These are phyloP conservation scores for Pseudococcus viburni DNA, from an alignment of 2,888 invertebrate species.

Conservation along the genomic window DNA sequence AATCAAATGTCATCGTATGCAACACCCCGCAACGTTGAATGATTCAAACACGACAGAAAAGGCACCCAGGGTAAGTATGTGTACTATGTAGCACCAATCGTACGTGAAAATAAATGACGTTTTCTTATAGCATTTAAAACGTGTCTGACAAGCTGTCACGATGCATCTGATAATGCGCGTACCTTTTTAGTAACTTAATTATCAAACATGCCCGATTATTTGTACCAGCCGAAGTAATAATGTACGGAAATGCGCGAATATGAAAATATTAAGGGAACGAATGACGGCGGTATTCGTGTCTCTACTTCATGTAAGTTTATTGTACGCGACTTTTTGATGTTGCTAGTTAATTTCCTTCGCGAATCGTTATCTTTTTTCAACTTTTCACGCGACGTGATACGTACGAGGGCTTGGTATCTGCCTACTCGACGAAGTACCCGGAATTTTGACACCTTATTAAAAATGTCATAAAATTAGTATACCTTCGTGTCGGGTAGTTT, in stretches of 20 bases:
- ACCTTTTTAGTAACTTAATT: slow-evolving; percentile 27
- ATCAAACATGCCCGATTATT: slow-evolving; percentile 31
- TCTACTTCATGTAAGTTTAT: background rate
- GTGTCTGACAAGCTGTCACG: slow-evolving; percentile 27
- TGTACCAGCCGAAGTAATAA: background rate
- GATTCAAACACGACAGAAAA: background rate
- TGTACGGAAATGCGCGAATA: slow-evolving; percentile 7
- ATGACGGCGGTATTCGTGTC: background rate
- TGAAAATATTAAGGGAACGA: background rate
- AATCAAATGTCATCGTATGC: slow-evolving; percentile 23
- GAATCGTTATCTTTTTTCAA: slow-evolving; percentile 21
- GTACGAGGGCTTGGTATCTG: background rate
- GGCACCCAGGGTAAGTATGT: background rate
- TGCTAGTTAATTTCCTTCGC: slow-evolving; percentile 4
- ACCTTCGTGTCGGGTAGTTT: background rate
- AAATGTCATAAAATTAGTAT: background rate
- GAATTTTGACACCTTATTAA: background rate
- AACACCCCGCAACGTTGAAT: background rate
- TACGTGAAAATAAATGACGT: slow-evolving; percentile 28
- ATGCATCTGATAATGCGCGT: slow-evolving; percentile 20
- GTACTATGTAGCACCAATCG: background rate
- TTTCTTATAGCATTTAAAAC: slow-evolving; percentile 9
- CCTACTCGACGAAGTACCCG: background rate
- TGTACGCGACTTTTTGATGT: background rate
- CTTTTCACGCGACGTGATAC: background rate